A percentile compares a stretch with the other conserved stretches of the same genome.
These are phyloP conservation scores for Idaea dimidiata DNA, from an alignment of 2,888 invertebrate species.

Conservation along the genomic window DNA sequence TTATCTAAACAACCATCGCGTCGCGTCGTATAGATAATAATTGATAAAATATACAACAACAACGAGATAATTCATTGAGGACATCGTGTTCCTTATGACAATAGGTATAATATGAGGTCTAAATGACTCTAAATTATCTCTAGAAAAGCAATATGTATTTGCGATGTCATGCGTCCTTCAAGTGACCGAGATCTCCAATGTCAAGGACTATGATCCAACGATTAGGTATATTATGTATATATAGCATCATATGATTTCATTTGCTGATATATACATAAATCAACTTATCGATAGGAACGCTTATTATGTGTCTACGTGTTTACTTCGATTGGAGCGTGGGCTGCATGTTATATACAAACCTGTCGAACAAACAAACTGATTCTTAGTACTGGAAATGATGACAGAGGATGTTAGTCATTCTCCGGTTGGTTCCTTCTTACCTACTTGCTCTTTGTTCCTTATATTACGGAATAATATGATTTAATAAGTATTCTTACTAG, in stretches of 20 bases:
- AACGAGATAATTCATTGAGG: not conserved
- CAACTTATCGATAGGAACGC: not conserved
- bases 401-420: slow-evolving; percentile 46
- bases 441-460: slow-evolving; percentile 33
- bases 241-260: slow-evolving; percentile 7
- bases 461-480: slow-evolving; percentile 6
- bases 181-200: slow-evolving; percentile 26
- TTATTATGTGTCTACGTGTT: slow-evolving; percentile 20
- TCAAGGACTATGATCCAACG: slow-evolving; percentile 25
- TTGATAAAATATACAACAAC: not conserved
- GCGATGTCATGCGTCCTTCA: slow-evolving; percentile 27
- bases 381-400: slow-evolving; percentile 41
- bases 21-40: not conserved
- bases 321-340: slow-evolving; percentile 37
- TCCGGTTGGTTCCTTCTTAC: slow-evolving; percentile 35
- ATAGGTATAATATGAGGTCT: not conserved
- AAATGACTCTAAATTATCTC: not conserved
- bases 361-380: slow-evolving; percentile 37
- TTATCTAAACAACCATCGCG: not conserved
- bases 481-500: not conserved
- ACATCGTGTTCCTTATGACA: not conserved
- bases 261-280: slow-evolving; percentile 12
- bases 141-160: not conserved
- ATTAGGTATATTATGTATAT: slow-evolving; percentile 16
- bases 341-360: slow-evolving; percentile 27